A percentile compares a stretch with the other conserved stretches of the same genome.
Conservation (phyloP, 2,888 invertebrate genomes). For the Stramonita haemastoma region DNA sequence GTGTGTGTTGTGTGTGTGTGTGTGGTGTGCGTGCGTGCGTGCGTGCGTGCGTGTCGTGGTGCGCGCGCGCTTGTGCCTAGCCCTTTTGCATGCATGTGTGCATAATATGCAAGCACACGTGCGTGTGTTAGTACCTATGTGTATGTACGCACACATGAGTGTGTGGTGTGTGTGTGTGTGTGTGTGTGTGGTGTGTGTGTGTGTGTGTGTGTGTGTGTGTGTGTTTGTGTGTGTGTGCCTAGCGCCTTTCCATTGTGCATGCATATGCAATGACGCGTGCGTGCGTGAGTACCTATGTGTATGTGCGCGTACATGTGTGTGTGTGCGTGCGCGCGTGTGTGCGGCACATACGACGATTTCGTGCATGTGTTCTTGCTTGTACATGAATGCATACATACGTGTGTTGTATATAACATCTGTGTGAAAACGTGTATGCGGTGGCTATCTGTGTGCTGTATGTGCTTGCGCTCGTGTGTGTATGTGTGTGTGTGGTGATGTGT, state of each 20-base stretch:
- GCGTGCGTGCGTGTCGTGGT: too few relatives aligned
- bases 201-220: conserved; percentile 24
- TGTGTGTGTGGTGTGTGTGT: conserved; percentile 3
- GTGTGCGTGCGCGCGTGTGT: neutral
- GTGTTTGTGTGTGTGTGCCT: conserved; percentile 28
- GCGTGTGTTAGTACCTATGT: conserved; percentile 26
- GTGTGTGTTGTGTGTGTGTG: neutral
- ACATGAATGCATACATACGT: too few relatives aligned
- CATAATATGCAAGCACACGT: neutral
- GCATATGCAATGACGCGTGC: neutral
- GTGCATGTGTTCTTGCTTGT: too few relatives aligned
- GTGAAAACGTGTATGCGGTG: too few relatives aligned
- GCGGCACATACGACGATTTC: too few relatives aligned
- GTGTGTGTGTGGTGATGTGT: too few relatives aligned
- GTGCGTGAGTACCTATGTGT: conserved; percentile 27
- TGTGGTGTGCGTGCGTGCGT: conserved; percentile 34
- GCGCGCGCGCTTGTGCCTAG: neutral
- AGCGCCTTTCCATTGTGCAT: too few relatives aligned
- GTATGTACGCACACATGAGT: neutral
- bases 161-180: neutral
- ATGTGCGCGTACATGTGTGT: neutral
- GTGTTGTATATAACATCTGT: too few relatives aligned
- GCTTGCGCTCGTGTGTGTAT: too few relatives aligned
- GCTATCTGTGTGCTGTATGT: too few relatives aligned
- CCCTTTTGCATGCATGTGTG: too few relatives aligned